phyloP scores from a whole-genome alignment of 2,797 vertebrate species.

The Bufotes viridis region DNA sequence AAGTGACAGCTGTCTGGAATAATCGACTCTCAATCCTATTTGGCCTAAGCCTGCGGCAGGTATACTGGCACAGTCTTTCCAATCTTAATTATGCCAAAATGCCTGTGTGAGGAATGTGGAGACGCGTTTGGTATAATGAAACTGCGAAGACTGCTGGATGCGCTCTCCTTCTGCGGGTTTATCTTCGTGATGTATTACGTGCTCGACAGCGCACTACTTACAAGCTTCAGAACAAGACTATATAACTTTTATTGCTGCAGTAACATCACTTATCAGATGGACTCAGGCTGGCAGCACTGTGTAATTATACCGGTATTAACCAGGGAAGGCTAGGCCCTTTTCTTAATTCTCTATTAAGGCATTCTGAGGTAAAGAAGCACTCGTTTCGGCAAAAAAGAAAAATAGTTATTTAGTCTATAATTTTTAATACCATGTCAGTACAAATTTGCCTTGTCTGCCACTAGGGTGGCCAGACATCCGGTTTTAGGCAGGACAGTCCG shows the following conservation, averaged over 20 bases:
- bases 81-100: slow-evolving; percentile 33
- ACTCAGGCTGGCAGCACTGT: background rate
- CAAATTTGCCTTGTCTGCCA: background rate
- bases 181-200: slow-evolving; percentile 7
- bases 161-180: background rate
- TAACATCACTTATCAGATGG: background rate
- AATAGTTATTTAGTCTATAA: background rate
- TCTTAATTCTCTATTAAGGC: background rate
- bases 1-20: slow-evolving; percentile 55
- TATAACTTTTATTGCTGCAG: background rate
- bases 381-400: background rate
- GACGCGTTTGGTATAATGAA: slow-evolving; percentile 31
- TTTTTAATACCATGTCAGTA: background rate
- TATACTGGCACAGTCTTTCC: slow-evolving; percentile 24
- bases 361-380: background rate
- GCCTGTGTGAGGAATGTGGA: slow-evolving; percentile 38
- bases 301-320: background rate
- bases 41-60: slow-evolving; percentile 34
- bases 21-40: slow-evolving; percentile 41
- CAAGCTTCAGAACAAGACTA: background rate
- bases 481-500: too few species aligned
- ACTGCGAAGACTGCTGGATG: background rate
- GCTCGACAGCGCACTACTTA: background rate
- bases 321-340: too few species aligned
- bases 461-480: too few species aligned